A percentile compares a stretch with the other conserved stretches of the same genome.
These are phyloP conservation scores for Tragelaphus imberbis DNA, from an alignment of 2,113 vertebrate species.

Conservation along the genomic window DNA sequence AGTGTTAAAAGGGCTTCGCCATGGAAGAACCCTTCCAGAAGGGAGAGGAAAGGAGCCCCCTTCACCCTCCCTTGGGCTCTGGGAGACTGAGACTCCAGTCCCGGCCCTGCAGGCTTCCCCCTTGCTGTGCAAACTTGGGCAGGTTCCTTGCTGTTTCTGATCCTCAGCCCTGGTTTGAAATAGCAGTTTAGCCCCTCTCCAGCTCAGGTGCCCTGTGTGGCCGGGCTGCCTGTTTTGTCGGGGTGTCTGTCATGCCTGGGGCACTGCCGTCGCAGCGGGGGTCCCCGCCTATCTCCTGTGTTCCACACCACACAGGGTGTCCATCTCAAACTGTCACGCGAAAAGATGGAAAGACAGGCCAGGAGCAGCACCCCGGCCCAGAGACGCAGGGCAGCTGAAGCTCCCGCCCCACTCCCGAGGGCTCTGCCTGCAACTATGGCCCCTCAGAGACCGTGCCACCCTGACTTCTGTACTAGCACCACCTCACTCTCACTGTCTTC, in stretches of 20 bases:
- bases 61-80: neutral
- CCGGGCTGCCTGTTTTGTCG: neutral
- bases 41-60: neutral
- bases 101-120: neutral
- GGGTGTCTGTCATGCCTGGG: too few species aligned
- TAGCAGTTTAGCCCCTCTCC: too few species aligned
- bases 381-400: neutral
- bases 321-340: neutral
- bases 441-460: neutral
- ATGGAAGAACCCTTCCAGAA: neutral
- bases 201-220: neutral
- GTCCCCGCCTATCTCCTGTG: neutral
- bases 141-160: neutral
- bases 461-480: accelerated
- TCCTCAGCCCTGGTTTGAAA: neutral
- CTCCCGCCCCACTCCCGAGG: accelerated
- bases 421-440: accelerated
- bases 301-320: neutral
- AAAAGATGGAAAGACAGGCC: neutral
- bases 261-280: neutral
- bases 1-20: too few species aligned
- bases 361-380: neutral
- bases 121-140: neutral
- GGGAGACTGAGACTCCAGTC: neutral
- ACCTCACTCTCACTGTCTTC: neutral